Conservation (phyloP, 2,797 vertebrate species). For the Falco cherrug region DNA sequence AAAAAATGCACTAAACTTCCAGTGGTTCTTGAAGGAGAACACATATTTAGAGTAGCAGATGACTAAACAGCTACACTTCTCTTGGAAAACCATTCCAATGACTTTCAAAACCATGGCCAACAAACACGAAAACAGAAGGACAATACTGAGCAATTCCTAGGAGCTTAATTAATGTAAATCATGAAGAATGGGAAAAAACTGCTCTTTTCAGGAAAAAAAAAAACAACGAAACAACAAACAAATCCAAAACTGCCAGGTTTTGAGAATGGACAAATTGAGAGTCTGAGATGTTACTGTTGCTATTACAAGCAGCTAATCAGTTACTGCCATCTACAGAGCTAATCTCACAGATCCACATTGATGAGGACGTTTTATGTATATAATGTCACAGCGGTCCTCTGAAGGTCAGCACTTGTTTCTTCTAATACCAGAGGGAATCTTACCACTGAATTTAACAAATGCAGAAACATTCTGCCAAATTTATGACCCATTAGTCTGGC, state of each 20-base stretch:
- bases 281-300: background rate
- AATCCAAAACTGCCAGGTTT: background rate
- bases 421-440: background rate
- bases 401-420: background rate
- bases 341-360: background rate
- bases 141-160: background rate
- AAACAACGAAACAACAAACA: too few species aligned
- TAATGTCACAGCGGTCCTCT: background rate
- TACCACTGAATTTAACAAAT: background rate
- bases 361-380: background rate
- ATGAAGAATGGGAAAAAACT: background rate
- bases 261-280: background rate
- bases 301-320: background rate
- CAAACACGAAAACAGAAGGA: background rate
- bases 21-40: background rate
- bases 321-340: constrained; percentile 43
- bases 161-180: background rate
- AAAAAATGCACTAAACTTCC: background rate
- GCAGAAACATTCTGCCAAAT: background rate
- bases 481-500: background rate
- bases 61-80: background rate
- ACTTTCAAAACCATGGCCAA: background rate
- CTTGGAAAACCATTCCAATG: background rate
- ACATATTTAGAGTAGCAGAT: background rate
- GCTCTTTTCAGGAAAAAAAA: background rate